These are phyloP conservation scores for Rhizomys pruinosus DNA, from an alignment of 2,113 vertebrate genomes.

Conservation along the genomic window DNA sequence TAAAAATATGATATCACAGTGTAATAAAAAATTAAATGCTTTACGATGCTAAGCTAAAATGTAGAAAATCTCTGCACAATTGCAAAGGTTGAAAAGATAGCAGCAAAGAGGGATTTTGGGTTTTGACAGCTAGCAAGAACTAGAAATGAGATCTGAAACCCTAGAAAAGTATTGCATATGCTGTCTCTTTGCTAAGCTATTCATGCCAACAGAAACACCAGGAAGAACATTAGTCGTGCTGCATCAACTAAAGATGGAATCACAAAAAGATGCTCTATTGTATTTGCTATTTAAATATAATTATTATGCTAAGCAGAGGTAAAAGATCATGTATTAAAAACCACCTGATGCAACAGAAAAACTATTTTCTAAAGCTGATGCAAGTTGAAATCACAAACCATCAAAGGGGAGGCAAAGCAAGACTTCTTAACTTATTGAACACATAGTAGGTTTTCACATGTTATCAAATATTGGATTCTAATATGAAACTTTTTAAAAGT, in stretches of 20 bases:
- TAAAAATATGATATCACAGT: slow-evolving; percentile 23
- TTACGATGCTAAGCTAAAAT: slow-evolving; percentile 41
- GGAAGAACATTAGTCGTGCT: slow-evolving; percentile 29
- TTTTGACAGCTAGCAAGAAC: slow-evolving; percentile 32
- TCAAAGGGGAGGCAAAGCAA: too few species aligned
- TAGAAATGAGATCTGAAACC: slow-evolving; percentile 38
- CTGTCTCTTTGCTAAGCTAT: slow-evolving; percentile 30
- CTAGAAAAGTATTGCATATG: slow-evolving; percentile 4
- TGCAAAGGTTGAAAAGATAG: background rate
- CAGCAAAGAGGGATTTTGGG: background rate
- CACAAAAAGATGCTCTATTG: slow-evolving; percentile 46
- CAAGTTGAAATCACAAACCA: background rate
- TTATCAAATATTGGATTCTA: too few species aligned
- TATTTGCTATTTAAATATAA: slow-evolving; percentile 31
- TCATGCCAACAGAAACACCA: slow-evolving; percentile 34
- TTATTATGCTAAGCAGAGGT: slow-evolving; percentile 33
- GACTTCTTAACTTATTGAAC: background rate
- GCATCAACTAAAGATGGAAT: slow-evolving; percentile 53
- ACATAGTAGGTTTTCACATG: background rate
- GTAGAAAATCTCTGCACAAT: slow-evolving; percentile 36
- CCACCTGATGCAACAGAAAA: slow-evolving; percentile 49
- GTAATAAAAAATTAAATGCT: too few species aligned
- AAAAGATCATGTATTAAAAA: slow-evolving; percentile 36
- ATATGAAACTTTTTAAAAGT: background rate
- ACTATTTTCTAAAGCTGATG: slow-evolving; percentile 33